Percentiles rank a stretch among this genome's conserved stretches.
These are phyloP conservation scores for Petrolisthes cinctipes DNA, from an alignment of 2,888 invertebrate species.

Conservation along the genomic window DNA sequence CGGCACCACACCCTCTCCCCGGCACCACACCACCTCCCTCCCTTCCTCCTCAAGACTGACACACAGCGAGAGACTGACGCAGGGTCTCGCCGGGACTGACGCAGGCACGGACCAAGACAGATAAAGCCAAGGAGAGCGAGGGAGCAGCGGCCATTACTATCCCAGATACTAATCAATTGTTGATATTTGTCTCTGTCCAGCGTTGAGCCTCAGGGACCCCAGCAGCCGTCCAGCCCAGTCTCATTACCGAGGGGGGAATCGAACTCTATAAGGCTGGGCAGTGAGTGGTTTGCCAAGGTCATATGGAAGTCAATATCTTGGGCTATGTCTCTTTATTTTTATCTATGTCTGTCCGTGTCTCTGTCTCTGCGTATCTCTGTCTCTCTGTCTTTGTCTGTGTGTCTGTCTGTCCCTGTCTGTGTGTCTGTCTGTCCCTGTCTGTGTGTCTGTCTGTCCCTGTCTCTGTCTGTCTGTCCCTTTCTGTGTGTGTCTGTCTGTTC, in stretches of 20 bases:
- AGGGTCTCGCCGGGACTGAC: conserved; percentile 2
- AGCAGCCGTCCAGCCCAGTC: conserved; percentile 9
- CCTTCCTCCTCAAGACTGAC: not conserved
- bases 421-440: too few species aligned
- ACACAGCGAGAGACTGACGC: conserved; percentile 28
- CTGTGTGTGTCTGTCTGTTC: too few species aligned
- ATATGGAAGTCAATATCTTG: not conserved
- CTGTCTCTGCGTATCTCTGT: too few species aligned
- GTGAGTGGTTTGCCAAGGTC: not conserved
- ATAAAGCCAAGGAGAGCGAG: conserved; percentile 10
- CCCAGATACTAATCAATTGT: conserved; percentile 28
- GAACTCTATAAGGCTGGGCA: not conserved
- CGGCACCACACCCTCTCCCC: too few species aligned
- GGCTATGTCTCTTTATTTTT: too few species aligned
- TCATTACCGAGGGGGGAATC: conserved; percentile 11
- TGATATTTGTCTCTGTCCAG: conserved; percentile 27
- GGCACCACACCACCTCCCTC: too few species aligned
- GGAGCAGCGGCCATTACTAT: conserved; percentile 21
- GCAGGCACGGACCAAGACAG: conserved; percentile 15
- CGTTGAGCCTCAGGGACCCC: not conserved
- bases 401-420: too few species aligned
- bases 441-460: too few species aligned
- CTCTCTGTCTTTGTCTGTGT: too few species aligned
- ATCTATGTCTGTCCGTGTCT: too few species aligned
- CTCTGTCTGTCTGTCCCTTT: too few species aligned